Conservation (phyloP, 2,888 invertebrate genomes). For the Schizotus pectinicornis region DNA sequence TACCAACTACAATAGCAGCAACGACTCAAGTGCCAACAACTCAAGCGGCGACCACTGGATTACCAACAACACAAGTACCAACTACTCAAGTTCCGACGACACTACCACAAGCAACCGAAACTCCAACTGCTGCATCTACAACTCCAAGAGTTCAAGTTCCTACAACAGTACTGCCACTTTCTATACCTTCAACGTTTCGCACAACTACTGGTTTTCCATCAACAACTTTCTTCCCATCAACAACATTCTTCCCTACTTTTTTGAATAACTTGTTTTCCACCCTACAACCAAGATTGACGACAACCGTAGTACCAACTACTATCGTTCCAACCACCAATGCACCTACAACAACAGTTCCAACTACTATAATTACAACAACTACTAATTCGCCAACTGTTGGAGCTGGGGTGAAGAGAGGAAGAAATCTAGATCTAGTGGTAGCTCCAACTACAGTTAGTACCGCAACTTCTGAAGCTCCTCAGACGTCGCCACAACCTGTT, state of each 20-base stretch:
- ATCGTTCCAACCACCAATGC: conserved; percentile 28
- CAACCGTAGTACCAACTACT: conserved; percentile 13
- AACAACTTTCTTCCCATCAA: conserved; percentile 43
- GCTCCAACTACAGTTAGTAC: conserved; percentile 20
- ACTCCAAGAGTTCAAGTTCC: neutral
- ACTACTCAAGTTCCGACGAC: conserved; percentile 4
- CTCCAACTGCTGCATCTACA: neutral
- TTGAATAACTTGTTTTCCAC: conserved; percentile 37
- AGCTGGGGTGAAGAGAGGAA: conserved; percentile 30
- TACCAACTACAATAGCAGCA: conserved; percentile 24
- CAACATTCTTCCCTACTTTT: conserved; percentile 44
- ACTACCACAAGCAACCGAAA: conserved; percentile 12
- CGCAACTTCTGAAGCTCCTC: conserved; percentile 22
- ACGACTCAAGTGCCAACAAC: conserved; percentile 32
- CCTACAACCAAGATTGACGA: conserved; percentile 28
- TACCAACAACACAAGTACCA: conserved; percentile 14
- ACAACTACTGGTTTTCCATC: conserved; percentile 51
- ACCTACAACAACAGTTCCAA: conserved; percentile 28
- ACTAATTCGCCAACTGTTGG: conserved; percentile 17
- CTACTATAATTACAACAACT: conserved; percentile 14
- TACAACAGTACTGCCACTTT: conserved; percentile 13
- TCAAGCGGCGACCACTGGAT: conserved; percentile 27
- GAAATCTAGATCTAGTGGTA: conserved; percentile 20
- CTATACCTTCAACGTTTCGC: conserved; percentile 44
- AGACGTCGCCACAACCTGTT: conserved; percentile 22